Evolutionary conservation across 2,888 invertebrate genomes (phyloP).

Genomic region (Chloroclysta siterata): DNA sequence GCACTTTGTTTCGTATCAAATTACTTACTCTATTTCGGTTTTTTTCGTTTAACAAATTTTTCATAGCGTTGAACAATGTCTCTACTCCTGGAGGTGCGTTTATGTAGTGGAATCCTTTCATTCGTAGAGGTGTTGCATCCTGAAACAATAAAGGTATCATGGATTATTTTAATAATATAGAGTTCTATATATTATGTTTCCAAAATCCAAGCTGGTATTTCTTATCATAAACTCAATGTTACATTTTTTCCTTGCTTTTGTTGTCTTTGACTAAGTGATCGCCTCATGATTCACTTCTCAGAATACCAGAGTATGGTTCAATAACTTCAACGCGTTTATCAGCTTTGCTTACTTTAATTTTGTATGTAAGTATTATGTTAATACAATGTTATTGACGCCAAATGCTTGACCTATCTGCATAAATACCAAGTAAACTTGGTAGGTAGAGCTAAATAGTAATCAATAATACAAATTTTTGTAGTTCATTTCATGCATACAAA

Average conservation of each 20-base stretch:
- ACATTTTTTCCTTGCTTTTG: too few species aligned
- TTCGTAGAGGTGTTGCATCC: constrained; percentile 85
- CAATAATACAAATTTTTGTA: too few species aligned
- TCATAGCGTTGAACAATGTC: constrained; percentile 80
- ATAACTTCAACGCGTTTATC: background rate
- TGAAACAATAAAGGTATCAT: constrained; percentile 54
- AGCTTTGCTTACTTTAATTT: background rate
- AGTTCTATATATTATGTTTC: background rate
- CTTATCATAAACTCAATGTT: too few species aligned
- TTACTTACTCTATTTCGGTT: constrained; percentile 80
- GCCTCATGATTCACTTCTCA: background rate
- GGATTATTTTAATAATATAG: too few species aligned
- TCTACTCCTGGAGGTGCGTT: constrained; percentile 85
- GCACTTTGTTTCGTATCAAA: background rate
- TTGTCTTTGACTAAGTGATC: background rate
- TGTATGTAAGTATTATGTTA: too few species aligned
- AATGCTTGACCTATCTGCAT: background rate
- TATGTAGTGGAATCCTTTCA: constrained; percentile 84
- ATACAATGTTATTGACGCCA: too few species aligned
- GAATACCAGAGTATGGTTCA: background rate
- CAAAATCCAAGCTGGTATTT: background rate
- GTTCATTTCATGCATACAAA: too few species aligned
- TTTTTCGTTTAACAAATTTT: constrained; percentile 84
- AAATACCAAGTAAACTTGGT: background rate
- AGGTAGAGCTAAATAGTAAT: too few species aligned